Evolutionary conservation across 2,888 invertebrate genomes (phyloP).

Genomic region (Chalcosyrphus nemorum): DNA sequence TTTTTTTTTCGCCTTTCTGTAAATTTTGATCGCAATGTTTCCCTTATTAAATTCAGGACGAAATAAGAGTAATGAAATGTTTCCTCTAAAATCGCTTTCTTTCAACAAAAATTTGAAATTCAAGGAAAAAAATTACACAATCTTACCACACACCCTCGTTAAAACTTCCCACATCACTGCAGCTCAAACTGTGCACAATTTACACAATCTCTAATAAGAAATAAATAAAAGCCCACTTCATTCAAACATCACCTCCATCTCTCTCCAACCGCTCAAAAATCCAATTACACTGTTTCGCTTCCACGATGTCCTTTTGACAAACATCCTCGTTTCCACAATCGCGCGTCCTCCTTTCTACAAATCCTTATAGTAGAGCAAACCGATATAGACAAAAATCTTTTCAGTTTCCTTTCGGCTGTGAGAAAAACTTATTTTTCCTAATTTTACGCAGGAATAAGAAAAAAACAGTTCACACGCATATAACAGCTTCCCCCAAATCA

Average conservation of each 20-base stretch:
- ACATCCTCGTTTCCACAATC: conserved; percentile 38
- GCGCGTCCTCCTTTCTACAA: conserved; percentile 31
- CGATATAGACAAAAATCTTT: conserved; percentile 42
- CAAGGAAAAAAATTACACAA: no score
- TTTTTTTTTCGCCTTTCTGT: no score
- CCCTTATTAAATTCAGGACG: no score
- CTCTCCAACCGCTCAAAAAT: background rate
- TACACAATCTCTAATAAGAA: background rate
- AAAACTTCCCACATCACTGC: background rate
- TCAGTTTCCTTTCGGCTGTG: conserved; percentile 69
- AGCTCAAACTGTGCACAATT: conserved; percentile 16
- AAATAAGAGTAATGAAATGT: no score
- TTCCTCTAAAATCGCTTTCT: no score
- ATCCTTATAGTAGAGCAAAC: conserved; percentile 35
- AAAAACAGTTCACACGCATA: background rate
- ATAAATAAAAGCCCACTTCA: background rate
- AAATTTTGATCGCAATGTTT: no score
- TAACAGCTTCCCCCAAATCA: background rate
- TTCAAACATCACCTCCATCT: background rate
- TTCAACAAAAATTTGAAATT: no score
- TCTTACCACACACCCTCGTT: background rate
- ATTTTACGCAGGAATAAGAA: conserved; percentile 5
- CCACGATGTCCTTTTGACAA: conserved; percentile 44
- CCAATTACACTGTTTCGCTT: background rate
- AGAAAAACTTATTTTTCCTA: conserved; percentile 42